Conservation (phyloP, 2,797 vertebrate genomes). For the Intellagama lesueurii region DNA sequence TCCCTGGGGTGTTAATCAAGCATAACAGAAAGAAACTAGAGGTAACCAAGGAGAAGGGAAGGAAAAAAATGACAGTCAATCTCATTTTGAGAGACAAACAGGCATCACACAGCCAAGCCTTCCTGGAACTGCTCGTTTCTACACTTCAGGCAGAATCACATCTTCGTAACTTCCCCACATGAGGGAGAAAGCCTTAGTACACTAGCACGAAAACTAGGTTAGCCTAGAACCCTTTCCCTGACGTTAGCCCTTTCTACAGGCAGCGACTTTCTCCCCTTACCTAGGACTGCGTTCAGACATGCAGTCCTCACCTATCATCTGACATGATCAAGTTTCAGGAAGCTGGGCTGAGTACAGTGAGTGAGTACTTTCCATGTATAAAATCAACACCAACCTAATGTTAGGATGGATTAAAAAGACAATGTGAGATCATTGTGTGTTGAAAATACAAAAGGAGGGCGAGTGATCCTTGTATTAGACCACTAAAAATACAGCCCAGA, state of each 20-base stretch:
- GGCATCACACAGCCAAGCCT: background rate
- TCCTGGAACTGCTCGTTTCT: background rate
- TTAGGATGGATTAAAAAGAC: background rate
- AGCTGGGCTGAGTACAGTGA: too few species aligned
- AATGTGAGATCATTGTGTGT: background rate
- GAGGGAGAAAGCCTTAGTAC: too few species aligned
- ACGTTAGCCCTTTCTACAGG: background rate
- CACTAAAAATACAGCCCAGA: too few species aligned
- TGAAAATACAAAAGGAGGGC: too few species aligned
- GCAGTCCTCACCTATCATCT: background rate
- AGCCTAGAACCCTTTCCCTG: background rate
- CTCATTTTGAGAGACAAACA: background rate
- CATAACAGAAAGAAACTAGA: background rate
- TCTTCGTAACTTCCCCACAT: background rate
- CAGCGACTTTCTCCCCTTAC: background rate
- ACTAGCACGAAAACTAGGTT: background rate
- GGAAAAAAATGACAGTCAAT: background rate
- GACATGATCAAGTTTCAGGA: background rate
- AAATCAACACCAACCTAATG: background rate
- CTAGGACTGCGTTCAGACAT: background rate
- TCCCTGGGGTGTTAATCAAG: background rate
- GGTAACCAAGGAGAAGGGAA: background rate
- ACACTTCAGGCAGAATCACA: background rate
- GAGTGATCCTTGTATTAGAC: too few species aligned
- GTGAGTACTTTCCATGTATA: background rate